Conservation (phyloP, 2,113 vertebrate species). For the Gracilinanus agilis region DNA sequence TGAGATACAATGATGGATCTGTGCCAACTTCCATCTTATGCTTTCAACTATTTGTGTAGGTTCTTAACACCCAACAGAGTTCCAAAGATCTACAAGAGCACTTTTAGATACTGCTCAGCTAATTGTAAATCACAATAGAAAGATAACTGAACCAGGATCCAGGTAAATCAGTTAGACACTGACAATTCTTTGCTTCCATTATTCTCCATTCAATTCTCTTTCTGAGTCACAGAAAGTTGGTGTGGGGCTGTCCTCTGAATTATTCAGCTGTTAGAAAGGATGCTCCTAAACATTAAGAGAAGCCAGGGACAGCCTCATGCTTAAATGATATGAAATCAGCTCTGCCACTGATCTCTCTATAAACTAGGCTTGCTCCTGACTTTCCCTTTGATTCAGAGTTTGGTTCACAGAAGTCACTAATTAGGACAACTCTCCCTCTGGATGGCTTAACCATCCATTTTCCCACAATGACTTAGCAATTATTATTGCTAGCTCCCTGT, state of each 20-base stretch:
- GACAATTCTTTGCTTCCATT: constrained; percentile 42
- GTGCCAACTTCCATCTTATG: constrained; percentile 59
- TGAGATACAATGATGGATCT: constrained; percentile 50
- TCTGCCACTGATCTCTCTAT: constrained; percentile 23
- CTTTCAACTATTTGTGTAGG: constrained; percentile 60
- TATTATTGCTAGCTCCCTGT: background rate
- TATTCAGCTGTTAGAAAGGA: constrained; percentile 21
- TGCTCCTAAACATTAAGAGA: background rate
- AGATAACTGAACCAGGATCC: constrained; percentile 29
- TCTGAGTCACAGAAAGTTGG: constrained; percentile 32
- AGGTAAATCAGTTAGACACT: constrained; percentile 55
- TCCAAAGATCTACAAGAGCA: constrained; percentile 53
- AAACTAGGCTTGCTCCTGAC: background rate
- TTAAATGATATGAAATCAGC: constrained; percentile 32
- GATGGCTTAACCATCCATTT: background rate
- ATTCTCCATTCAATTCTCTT: constrained; percentile 42
- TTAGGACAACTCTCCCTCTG: background rate
- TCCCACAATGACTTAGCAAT: background rate
- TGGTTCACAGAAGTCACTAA: constrained; percentile 3
- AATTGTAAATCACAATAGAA: constrained; percentile 45
- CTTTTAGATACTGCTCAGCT: constrained; percentile 53
- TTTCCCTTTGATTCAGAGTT: constrained; percentile 27
- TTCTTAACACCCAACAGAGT: constrained; percentile 56
- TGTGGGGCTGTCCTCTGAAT: constrained; percentile 43
- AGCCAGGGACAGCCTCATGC: background rate